Evolutionary conservation across 2,797 vertebrate species (phyloP).

Genomic region (Miichthys miiuy): DNA sequence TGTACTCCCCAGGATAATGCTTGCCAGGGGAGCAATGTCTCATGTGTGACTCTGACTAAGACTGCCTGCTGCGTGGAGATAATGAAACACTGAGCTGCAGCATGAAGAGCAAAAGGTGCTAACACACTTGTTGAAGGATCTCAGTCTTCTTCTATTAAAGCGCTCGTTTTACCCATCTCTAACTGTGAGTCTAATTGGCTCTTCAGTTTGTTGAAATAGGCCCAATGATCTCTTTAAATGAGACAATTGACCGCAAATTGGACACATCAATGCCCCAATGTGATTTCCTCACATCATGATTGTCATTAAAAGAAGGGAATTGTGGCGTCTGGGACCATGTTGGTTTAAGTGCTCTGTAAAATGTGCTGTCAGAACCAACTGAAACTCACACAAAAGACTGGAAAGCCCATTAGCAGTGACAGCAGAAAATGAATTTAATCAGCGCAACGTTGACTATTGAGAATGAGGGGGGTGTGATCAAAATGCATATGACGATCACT

Average conservation of each 20-base stretch:
- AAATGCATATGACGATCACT: constrained; percentile 34
- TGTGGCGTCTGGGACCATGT: constrained; percentile 34
- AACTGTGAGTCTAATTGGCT: constrained; percentile 53
- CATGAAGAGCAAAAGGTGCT: constrained; percentile 53
- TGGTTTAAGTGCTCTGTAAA: constrained; percentile 55
- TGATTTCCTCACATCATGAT: constrained; percentile 32
- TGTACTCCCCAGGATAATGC: constrained; percentile 53
- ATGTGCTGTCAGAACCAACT: constrained; percentile 44
- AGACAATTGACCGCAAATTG: constrained; percentile 71
- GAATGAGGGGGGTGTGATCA: constrained; percentile 23
- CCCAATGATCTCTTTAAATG: constrained; percentile 58
- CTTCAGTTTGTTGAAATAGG: constrained; percentile 54
- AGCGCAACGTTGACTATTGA: constrained; percentile 40
- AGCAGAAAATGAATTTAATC: constrained; percentile 62
- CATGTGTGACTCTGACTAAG: constrained; percentile 60
- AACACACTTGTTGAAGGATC: constrained; percentile 63
- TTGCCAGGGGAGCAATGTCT: constrained; percentile 58
- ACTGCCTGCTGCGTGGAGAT: constrained; percentile 65
- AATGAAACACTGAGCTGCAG: constrained; percentile 63
- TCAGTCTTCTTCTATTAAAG: constrained; percentile 49
- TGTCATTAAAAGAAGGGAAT: constrained; percentile 57
- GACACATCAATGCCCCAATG: constrained; percentile 47
- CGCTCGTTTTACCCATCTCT: constrained; percentile 30
- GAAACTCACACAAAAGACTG: constrained; percentile 57
- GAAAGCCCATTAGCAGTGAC: constrained; percentile 60